Evolutionary conservation across 2,888 invertebrate genomes (phyloP).

Genomic region (Rotaria socialis): DNA sequence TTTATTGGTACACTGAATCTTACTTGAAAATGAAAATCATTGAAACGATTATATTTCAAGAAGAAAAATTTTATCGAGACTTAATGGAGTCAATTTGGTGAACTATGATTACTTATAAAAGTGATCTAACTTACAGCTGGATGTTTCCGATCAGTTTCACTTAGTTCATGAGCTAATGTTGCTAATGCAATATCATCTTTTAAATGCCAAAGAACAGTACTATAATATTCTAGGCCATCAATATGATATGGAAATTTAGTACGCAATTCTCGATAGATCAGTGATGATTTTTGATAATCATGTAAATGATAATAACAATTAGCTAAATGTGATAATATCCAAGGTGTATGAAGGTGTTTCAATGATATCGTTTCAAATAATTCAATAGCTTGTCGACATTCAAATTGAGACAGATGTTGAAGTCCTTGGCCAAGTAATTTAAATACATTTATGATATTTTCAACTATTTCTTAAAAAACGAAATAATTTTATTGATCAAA

Average conservation of each 20-base stretch:
- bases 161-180: constrained; percentile 60
- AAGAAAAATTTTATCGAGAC: too few species aligned
- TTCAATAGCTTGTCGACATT: constrained; percentile 78
- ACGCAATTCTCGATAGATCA: constrained; percentile 68
- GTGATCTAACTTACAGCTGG: constrained; percentile 52
- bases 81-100: too few species aligned
- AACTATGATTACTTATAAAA: too few species aligned
- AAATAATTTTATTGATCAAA: neutral
- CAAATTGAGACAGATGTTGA: constrained; percentile 73
- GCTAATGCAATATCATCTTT: constrained; percentile 74
- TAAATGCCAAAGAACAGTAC: constrained; percentile 92
- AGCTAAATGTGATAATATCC: constrained; percentile 83
- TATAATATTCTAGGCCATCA: constrained; percentile 87
- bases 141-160: constrained; percentile 58
- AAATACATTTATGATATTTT: constrained; percentile 74
- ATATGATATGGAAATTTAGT: constrained; percentile 77
- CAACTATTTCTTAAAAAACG: constrained; percentile 56
- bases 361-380: constrained; percentile 73
- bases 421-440: constrained; percentile 79
- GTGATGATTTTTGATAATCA: constrained; percentile 71
- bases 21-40: too few species aligned
- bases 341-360: constrained; percentile 80
- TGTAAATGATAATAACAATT: constrained; percentile 83
- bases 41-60: too few species aligned
- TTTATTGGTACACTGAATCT: too few species aligned